Evolutionary conservation across 2,888 invertebrate genomes (phyloP).

Genomic region (Hemicrepidius hirtus): DNA sequence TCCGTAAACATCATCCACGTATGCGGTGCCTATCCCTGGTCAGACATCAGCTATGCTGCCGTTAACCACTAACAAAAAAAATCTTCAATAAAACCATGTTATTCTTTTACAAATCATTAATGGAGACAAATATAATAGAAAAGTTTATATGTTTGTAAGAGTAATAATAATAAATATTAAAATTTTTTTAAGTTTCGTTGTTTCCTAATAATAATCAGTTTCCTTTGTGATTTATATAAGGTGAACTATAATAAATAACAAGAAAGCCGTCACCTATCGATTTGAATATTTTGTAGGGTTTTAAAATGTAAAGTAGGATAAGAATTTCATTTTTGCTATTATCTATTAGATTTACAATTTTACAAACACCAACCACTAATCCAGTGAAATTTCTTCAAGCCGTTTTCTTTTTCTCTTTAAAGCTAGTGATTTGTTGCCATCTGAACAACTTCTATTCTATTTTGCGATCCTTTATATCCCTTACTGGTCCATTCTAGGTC

Average conservation of each 20-base stretch:
- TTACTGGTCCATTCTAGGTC: slow-evolving; percentile 62
- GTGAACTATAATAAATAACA: not conserved
- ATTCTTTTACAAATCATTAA: not conserved
- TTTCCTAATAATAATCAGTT: not conserved
- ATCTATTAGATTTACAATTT: not conserved
- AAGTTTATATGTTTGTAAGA: not conserved
- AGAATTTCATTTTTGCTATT: too few relatives aligned
- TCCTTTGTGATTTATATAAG: not conserved
- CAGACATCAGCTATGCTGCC: slow-evolving; percentile 51
- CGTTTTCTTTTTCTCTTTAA: slow-evolving; percentile 44
- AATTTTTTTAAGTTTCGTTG: too few relatives aligned
- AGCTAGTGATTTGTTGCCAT: slow-evolving; percentile 69
- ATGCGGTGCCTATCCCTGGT: slow-evolving; percentile 52
- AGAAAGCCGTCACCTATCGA: too few relatives aligned
- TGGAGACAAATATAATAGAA: not conserved
- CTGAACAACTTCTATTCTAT: slow-evolving; percentile 72
- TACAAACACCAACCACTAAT: not conserved
- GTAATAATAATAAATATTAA: too few relatives aligned
- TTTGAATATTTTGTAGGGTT: too few relatives aligned
- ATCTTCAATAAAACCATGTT: slow-evolving; percentile 15
- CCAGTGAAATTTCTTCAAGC: slow-evolving; percentile 24
- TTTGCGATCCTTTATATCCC: slow-evolving; percentile 70
- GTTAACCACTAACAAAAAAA: slow-evolving; percentile 43
- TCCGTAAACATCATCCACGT: slow-evolving; percentile 48
- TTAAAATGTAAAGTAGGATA: too few relatives aligned